Evolutionary conservation across 1,140 invertebrate genomes (phyloP).

Genomic region (Trypoxylus dichotomus): DNA sequence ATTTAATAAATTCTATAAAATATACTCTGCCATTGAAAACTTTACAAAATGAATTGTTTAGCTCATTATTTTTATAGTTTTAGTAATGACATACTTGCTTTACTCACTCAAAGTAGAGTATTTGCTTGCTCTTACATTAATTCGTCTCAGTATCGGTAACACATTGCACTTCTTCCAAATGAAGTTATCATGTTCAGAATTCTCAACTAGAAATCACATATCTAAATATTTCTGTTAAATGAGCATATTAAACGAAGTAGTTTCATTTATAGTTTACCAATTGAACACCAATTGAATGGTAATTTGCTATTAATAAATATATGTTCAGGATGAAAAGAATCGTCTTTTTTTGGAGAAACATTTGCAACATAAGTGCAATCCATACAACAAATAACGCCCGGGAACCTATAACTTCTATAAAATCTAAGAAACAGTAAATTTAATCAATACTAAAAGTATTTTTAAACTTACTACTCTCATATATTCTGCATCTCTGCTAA

Average conservation of each 20-base stretch:
- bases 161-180: background rate
- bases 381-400: slow-evolving; percentile 40
- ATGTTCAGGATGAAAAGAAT: slow-evolving; percentile 40
- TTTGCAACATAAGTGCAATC: slow-evolving; percentile 50
- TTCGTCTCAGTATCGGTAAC: background rate
- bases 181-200: too few species aligned
- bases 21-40: too few species aligned
- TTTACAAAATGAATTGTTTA: too few species aligned
- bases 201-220: too few species aligned
- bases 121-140: background rate
- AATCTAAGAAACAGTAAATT: too few species aligned
- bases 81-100: background rate
- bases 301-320: slow-evolving; percentile 49
- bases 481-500: background rate
- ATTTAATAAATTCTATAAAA: too few species aligned
- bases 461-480: too few species aligned
- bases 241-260: too few species aligned
- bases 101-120: background rate
- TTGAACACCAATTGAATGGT: too few species aligned
- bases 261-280: too few species aligned
- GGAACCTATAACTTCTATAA: slow-evolving; percentile 27
- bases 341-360: slow-evolving; percentile 37
- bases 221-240: too few species aligned
- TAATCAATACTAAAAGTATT: too few species aligned
- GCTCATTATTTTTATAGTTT: background rate